Percentiles rank a stretch among this genome's conserved stretches.
Conservation (phyloP, 2,113 vertebrate species). For the Mellivora capensis region DNA sequence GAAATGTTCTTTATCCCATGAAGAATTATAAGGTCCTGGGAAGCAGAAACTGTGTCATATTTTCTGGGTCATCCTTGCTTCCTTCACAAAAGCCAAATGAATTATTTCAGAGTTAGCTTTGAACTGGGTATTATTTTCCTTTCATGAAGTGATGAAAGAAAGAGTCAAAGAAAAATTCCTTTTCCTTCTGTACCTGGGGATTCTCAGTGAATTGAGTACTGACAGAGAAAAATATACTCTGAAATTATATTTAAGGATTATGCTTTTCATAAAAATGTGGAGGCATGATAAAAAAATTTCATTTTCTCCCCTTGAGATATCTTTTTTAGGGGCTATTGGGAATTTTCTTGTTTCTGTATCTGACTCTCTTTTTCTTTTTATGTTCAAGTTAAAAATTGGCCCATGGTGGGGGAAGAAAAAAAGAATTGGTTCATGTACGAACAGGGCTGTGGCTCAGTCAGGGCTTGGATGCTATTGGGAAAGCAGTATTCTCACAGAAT, state of each 20-base stretch:
- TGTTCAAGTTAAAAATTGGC: not conserved
- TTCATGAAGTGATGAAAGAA: not conserved
- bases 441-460: not conserved
- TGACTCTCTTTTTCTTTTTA: not conserved
- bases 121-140: not conserved
- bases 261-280: conserved; percentile 3
- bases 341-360: not conserved
- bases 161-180: not conserved
- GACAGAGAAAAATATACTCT: not conserved
- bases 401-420: not conserved
- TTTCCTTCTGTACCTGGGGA: not conserved
- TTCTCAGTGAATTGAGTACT: not conserved
- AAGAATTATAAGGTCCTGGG: not conserved
- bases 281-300: not conserved
- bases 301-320: not conserved
- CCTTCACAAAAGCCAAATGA: not conserved
- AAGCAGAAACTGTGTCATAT: not conserved
- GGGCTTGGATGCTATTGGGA: not conserved
- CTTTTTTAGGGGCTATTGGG: not conserved
- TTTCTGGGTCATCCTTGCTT: not conserved
- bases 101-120: conserved; percentile 6
- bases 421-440: not conserved
- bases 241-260: not conserved
- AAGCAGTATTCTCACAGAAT: not conserved
- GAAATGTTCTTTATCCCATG: not conserved